Conservation (phyloP, 1,140 invertebrate species). For the Coenobita brevimanus region DNA sequence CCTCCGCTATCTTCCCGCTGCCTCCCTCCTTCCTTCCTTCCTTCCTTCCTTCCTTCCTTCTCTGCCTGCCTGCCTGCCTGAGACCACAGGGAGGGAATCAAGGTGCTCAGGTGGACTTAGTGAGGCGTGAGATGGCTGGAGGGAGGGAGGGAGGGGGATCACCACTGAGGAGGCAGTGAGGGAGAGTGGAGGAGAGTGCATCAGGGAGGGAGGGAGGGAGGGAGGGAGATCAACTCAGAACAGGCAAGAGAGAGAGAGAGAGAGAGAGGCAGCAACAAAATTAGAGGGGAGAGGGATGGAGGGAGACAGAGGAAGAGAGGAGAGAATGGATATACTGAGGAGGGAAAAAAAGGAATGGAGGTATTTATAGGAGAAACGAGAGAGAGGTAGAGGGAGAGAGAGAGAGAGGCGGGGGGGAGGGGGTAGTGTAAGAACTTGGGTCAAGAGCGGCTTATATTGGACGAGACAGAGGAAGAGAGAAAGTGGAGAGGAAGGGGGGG, state of each 20-base stretch:
- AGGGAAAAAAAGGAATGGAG: neutral
- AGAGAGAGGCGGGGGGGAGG: neutral
- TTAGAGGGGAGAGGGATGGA: neutral
- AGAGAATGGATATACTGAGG: neutral
- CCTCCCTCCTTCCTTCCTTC: neutral
- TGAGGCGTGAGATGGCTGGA: neutral
- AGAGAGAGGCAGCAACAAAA: slow-evolving; percentile 27
- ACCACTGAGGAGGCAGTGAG: slow-evolving; percentile 7
- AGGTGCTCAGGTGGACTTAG: neutral
- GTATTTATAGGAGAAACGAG: neutral
- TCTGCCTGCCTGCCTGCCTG: neutral
- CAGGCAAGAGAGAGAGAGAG: slow-evolving; percentile 20
- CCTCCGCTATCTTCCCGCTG: neutral
- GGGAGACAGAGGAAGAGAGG: too few species aligned
- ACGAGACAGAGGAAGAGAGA: neutral
- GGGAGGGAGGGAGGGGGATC: neutral
- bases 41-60: neutral
- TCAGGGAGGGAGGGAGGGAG: slow-evolving; percentile 9
- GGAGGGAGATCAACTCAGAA: neutral
- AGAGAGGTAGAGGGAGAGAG: neutral
- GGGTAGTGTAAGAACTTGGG: too few species aligned
- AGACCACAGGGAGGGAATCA: neutral
- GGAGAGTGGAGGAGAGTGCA: neutral
- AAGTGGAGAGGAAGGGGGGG: neutral
- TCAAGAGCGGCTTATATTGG: neutral